phyloP scores from a whole-genome alignment of 2,113 vertebrate genomes.

The Pantherophis guttatus region DNA sequence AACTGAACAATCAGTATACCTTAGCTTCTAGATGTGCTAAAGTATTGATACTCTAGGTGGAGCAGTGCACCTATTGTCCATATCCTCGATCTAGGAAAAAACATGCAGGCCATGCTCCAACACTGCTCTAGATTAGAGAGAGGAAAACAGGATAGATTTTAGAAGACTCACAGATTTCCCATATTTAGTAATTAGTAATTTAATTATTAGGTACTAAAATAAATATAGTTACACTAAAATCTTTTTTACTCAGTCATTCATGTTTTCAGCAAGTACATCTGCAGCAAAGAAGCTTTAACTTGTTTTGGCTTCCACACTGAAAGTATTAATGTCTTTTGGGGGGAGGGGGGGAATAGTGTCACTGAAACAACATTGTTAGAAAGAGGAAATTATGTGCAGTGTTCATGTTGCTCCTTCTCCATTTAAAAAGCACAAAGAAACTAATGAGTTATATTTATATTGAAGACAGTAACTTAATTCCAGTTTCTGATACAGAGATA shows the following conservation, averaged over 20 bases:
- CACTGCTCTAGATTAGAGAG: not conserved
- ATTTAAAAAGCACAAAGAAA: not conserved
- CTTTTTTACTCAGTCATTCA: not conserved
- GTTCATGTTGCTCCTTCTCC: not conserved
- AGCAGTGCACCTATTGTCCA: not conserved
- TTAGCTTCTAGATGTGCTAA: not conserved
- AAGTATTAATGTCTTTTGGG: not conserved
- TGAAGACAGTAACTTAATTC: not conserved
- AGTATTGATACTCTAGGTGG: not conserved
- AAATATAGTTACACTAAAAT: not conserved
- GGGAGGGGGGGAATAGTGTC: not conserved
- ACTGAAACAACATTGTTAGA: not conserved
- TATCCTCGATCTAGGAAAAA: not conserved
- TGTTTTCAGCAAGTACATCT: not conserved
- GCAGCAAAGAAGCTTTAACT: not conserved
- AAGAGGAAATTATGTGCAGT: not conserved
- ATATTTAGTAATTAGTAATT: not conserved
- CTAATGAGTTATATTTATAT: not conserved
- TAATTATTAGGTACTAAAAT: not conserved
- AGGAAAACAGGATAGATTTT: not conserved
- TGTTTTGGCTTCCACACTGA: not conserved
- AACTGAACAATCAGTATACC: not conserved
- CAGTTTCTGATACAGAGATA: not conserved
- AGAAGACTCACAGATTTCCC: not conserved
- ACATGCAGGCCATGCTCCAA: not conserved